Conservation (phyloP, 2,113 vertebrate genomes). For the Lophius piscatorius region DNA sequence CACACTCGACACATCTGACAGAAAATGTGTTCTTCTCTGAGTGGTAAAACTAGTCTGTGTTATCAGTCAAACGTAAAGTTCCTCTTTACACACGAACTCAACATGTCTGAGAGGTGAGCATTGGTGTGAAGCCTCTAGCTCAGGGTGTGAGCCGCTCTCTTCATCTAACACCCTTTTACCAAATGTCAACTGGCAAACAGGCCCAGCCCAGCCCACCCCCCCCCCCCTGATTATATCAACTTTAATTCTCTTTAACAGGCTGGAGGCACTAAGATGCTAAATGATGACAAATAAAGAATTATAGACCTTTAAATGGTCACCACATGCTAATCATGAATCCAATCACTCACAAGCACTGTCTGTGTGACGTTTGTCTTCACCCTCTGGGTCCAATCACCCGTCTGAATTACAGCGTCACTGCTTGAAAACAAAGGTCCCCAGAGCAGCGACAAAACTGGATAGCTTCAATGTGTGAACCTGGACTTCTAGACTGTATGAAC, state of each 20-base stretch:
- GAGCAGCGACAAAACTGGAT: too few species aligned
- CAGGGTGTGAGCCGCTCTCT: conserved; percentile 71
- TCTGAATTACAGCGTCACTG: too few species aligned
- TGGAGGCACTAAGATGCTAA: conserved; percentile 62
- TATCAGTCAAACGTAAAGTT: conserved; percentile 58
- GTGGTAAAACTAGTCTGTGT: conserved; percentile 56
- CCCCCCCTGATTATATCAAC: conserved; percentile 47
- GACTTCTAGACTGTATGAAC: too few species aligned
- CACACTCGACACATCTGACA: conserved; percentile 34
- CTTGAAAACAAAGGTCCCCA: too few species aligned
- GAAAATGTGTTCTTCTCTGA: conserved; percentile 13
- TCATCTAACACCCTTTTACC: conserved; percentile 68
- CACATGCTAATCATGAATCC: conserved; percentile 15
- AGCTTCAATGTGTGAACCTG: too few species aligned
- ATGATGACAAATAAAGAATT: conserved; percentile 69
- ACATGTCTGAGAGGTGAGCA: conserved; percentile 63
- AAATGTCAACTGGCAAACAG: conserved; percentile 72
- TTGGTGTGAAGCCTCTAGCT: conserved; percentile 59
- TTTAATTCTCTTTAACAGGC: conserved; percentile 46
- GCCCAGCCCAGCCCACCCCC: conserved; percentile 41
- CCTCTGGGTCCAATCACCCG: too few species aligned
- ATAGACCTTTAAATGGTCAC: conserved; percentile 49
- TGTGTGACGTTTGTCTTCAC: conserved; percentile 38
- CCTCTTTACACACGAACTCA: conserved; percentile 64
- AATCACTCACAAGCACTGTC: conserved; percentile 16